Evolutionary conservation across 1,140 invertebrate genomes (phyloP), one percentile per base, ranked within the genome.

Genomic region (Drosophila neocordata): DNA sequence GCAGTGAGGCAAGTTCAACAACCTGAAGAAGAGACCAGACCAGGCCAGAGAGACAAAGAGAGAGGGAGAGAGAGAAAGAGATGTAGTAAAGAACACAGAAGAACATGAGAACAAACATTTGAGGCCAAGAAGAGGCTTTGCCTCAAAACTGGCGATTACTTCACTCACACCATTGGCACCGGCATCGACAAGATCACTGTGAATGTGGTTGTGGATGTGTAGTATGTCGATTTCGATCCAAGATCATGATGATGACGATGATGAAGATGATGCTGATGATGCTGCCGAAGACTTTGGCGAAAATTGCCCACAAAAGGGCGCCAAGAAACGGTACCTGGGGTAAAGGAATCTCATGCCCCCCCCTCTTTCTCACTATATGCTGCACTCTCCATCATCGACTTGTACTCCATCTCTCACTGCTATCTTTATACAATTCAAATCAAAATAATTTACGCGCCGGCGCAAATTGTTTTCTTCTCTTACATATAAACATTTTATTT

Each of bases 241-340:
- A 48, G 77, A 82, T 82, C 76, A 73, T 70, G 79, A 81, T 84
- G 77, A 81, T 81, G 69, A 87, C 75, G 78, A 62, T 55, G 38
- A 60, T n/a, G 58, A 65, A 65, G 41, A 73, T 70, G 79, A 74
- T 84, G 77, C 74, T 77, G 69, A 51, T 62, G 78, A 31, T 56
- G 71, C 27, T 51, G 37, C n/a, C 6, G 56, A 11, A 20, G 41
- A 20, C 41, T 69, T 78, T 65, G 67, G 78, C 82, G 71, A 77
- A 84, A 85, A 87, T 85, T 75, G 78, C 70, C 74, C 67, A 69
- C 67, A 76, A 78, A 87, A 85, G 81, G 81, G 81, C 82, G 81
- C 81, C 81, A 87, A 75, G 68, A 73, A 87, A 87, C 69, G 73
- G 73, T 80, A 75, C 73, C 65, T 67, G 57, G 59, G 58, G 35